Percentiles rank a stretch among this genome's conserved stretches.
Evolutionary conservation across 2,888 invertebrate species (phyloP).

Genomic region (Sphaerophoria taeniata): DNA sequence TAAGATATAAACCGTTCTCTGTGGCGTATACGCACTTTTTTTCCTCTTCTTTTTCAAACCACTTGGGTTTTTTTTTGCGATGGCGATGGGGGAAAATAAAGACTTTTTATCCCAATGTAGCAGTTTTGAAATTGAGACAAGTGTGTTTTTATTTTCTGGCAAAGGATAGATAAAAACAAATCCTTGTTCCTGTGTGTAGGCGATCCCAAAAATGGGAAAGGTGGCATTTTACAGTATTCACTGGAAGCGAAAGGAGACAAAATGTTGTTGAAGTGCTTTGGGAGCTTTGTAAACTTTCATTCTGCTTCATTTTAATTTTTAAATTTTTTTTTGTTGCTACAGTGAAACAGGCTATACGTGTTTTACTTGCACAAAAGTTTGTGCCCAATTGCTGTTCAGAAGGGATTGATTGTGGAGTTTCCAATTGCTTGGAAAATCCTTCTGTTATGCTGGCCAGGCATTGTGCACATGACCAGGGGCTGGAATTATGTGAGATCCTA

Average conservation of each 20-base stretch:
- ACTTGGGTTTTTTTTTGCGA: background rate
- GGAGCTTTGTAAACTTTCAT: slow-evolving; percentile 38
- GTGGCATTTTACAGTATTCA: slow-evolving; percentile 36
- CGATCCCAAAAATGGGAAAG: background rate
- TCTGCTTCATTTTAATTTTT: slow-evolving; percentile 50
- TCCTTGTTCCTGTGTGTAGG: slow-evolving; percentile 10
- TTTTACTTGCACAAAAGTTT: slow-evolving; percentile 43
- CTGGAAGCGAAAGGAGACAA: slow-evolving; percentile 24
- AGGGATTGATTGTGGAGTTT: slow-evolving; percentile 41
- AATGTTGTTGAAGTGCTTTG: slow-evolving; percentile 12
- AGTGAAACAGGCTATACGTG: background rate
- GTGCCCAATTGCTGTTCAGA: slow-evolving; percentile 29
- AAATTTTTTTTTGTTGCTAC: slow-evolving; percentile 30
- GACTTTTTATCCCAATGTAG: slow-evolving; percentile 64
- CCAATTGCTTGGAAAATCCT: slow-evolving; percentile 45
- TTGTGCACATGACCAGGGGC: background rate
- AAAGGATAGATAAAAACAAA: slow-evolving; percentile 47
- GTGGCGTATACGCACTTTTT: slow-evolving; percentile 59
- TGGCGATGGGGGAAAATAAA: slow-evolving; percentile 5
- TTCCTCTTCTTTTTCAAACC: background rate
- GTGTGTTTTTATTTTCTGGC: slow-evolving; percentile 58
- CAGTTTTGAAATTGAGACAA: slow-evolving; percentile 66
- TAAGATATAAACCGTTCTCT: background rate
- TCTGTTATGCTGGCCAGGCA: background rate
- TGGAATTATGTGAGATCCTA: background rate